Evolutionary conservation across 2,113 vertebrate species (phyloP).

Genomic region (Syngnathoides biaculeatus): DNA sequence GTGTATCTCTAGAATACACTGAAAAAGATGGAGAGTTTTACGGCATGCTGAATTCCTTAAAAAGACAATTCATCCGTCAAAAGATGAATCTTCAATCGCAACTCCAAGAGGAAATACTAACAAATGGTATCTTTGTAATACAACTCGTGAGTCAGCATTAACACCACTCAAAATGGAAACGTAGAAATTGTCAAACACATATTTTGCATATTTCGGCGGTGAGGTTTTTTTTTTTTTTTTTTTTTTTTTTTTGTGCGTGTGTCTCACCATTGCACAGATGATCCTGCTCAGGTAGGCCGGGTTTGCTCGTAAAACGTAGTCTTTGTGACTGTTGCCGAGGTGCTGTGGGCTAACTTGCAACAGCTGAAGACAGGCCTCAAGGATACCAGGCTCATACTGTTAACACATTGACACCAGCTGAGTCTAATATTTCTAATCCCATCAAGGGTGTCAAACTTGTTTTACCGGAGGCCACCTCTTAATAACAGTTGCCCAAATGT

Average conservation of each 20-base stretch:
- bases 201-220: not conserved
- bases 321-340: slow-evolving; percentile 23
- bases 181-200: not conserved
- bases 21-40: too few species aligned
- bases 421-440: not conserved
- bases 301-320: slow-evolving; percentile 43
- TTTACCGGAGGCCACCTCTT: not conserved
- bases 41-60: too few species aligned
- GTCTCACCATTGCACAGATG: slow-evolving; percentile 62
- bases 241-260: too few species aligned
- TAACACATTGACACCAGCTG: not conserved
- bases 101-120: too few species aligned
- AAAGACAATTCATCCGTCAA: too few species aligned
- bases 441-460: not conserved
- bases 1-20: too few species aligned
- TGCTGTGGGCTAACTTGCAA: slow-evolving; percentile 57
- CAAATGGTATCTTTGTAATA: too few species aligned
- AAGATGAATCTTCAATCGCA: too few species aligned
- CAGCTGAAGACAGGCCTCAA: slow-evolving; percentile 58
- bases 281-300: slow-evolving; percentile 61
- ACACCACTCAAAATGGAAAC: not conserved
- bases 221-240: too few species aligned
- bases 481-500: too few species aligned
- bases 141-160: not conserved
- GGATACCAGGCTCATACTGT: slow-evolving; percentile 58